These are phyloP conservation scores for Noctilio leporinus DNA, from an alignment of 2,113 vertebrate species.

Conservation along the genomic window DNA sequence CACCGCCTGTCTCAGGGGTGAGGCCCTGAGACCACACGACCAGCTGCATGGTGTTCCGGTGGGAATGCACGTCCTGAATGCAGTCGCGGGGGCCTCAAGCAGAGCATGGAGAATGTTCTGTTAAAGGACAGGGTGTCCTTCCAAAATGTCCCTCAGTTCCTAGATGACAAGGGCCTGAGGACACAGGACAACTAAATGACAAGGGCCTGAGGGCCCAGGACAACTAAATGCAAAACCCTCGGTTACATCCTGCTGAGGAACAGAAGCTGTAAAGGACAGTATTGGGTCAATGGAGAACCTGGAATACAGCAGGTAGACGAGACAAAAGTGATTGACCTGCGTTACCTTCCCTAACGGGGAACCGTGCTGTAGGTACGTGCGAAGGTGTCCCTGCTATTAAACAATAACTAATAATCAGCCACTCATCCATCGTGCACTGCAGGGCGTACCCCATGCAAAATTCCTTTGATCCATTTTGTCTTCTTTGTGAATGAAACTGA, in stretches of 20 bases:
- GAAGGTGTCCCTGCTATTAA: neutral
- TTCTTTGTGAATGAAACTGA: neutral
- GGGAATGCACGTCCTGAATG: rapidly evolving
- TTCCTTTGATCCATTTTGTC: neutral
- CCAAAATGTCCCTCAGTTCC: neutral
- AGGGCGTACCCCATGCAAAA: neutral
- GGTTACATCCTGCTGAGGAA: rapidly evolving
- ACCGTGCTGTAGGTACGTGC: neutral
- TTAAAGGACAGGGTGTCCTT: rapidly evolving
- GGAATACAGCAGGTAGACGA: neutral
- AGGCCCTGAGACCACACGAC: neutral
- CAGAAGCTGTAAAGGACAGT: neutral
- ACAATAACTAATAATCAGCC: neutral
- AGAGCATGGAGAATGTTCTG: neutral
- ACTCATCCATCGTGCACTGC: neutral
- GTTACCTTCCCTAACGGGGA: neutral
- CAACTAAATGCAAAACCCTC: rapidly evolving
- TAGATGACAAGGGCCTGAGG: neutral
- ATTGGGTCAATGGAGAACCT: rapidly evolving
- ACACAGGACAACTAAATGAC: neutral
- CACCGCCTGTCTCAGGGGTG: rapidly evolving
- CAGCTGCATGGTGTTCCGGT: rapidly evolving
- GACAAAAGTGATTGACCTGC: rapidly evolving
- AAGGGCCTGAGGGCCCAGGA: neutral
- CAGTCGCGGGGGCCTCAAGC: neutral